Base-by-base conservation (phyloP, 1,140 invertebrate species). In the Heliconius hermathena region DNA sequence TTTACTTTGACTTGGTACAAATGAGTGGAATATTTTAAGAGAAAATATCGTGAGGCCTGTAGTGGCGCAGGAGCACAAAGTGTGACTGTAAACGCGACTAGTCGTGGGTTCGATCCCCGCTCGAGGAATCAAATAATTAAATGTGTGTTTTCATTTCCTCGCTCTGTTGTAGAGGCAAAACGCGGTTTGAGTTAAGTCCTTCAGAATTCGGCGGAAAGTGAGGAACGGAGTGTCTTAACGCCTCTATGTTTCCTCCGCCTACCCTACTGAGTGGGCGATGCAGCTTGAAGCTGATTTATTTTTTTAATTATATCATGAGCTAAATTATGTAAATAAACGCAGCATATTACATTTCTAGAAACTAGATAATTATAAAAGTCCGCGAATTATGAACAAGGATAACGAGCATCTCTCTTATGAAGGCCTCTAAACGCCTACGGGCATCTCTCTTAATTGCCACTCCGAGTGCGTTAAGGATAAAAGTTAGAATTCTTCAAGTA, bases 401-500 rank as follows among this genome's bases (percentile, higher is more conserved):
- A 60, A 60, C 20, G 54, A 60, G 54, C 54, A 60, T 60, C n/a
- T 60, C 54, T 60, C 20, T 60, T 11, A 22, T 16, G 41, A 46
- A 46, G 41, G 41, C 41, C 41, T 46, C 13, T 46, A 16, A 46
- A 16, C 41, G 54, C n/a, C 54, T 60, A 60, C 22, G 54, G n/a
- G n/a, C 54, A 60, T 60, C 54, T 60, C 54, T 22, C 20, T 60
- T 60, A 26, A 60, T 60, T 13, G 26, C 26, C 20, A 26, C 60
- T 29, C 11, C 26, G 11, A 26, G 60, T 66, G 60, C 26, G 22
- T 66, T 66, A 66, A 66, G 60, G 60, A 66, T 66, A 66, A 26
- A 66, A 66, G 60, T 26, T 66, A 66, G 11, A 66, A 66, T 66
- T 66, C 22, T 66, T 66, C 60, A 16, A 66, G 22, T 29, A 66